phyloP scores from a whole-genome alignment of 37 sponge, comb jelly and placozoan species.

The Diacarnus erythraeanus region DNA sequence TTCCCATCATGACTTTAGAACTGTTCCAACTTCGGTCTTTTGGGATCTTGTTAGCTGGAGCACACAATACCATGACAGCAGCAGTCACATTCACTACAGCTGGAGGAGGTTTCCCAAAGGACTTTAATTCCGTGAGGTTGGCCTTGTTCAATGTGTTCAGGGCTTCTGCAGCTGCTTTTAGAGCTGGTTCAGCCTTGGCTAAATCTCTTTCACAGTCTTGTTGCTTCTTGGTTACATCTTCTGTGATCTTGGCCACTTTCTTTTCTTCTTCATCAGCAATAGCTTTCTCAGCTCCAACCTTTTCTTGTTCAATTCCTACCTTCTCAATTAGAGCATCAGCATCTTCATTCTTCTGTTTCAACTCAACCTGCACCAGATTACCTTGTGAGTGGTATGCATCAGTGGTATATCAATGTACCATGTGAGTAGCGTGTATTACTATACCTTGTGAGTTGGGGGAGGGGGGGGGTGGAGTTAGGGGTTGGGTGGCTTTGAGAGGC shows the following conservation, averaged over 20 bases:
- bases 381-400: background rate
- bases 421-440: no score
- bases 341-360: slow-evolving; percentile 99
- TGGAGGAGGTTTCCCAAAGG: slow-evolving; percentile 97
- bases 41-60: slow-evolving; percentile 91
- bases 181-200: slow-evolving; percentile 96
- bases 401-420: no score
- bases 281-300: slow-evolving; percentile 92
- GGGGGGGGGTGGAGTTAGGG: no score
- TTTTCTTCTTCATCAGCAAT: slow-evolving; percentile 97
- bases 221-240: slow-evolving; percentile 90
- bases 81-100: slow-evolving; percentile 93
- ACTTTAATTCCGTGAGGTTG: slow-evolving; percentile 96
- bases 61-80: slow-evolving; percentile 89
- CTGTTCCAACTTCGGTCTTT: slow-evolving; percentile 93
- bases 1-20: slow-evolving; percentile 87
- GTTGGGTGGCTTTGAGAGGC: no score
- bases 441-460: no score
- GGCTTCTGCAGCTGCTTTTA: slow-evolving; percentile 86
- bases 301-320: slow-evolving; percentile 98
- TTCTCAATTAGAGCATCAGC: slow-evolving; percentile 94
- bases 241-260: slow-evolving; percentile 92
- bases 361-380: slow-evolving; percentile 41
- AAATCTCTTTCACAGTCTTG: slow-evolving; percentile 92
- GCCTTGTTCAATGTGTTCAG: slow-evolving; percentile 96